Evolutionary conservation across 2,888 invertebrate species (phyloP).

Genomic region (Agriotes lineatus): DNA sequence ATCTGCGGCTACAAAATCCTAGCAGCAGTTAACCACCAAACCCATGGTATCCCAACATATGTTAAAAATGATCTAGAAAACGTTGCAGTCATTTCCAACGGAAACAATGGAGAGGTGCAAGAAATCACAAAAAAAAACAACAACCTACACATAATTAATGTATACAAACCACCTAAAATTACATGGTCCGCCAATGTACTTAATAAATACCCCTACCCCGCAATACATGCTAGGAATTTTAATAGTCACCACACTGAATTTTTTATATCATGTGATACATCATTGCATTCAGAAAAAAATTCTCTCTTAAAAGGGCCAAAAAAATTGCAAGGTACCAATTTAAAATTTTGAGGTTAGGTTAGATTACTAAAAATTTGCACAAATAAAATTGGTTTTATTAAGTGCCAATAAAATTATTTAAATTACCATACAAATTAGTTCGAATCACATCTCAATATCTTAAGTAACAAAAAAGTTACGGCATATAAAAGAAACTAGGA

Average conservation of each 20-base stretch:
- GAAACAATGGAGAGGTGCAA: neutral
- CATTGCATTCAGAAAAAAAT: too few relatives aligned
- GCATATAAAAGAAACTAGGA: too few relatives aligned
- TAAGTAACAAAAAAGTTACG: too few relatives aligned
- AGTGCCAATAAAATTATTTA: too few relatives aligned
- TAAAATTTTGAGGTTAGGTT: too few relatives aligned
- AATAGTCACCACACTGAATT: slow-evolving; percentile 10
- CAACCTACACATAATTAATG: neutral
- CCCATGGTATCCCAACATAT: neutral
- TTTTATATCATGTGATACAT: too few relatives aligned
- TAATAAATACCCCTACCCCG: neutral
- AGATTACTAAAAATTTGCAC: too few relatives aligned
- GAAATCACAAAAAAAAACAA: neutral
- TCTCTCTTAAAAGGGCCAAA: neutral
- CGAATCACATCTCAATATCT: too few relatives aligned
- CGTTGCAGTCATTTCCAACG: neutral
- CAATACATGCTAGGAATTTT: neutral
- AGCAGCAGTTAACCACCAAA: slow-evolving; percentile 1
- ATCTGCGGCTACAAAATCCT: neutral
- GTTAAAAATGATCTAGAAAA: neutral
- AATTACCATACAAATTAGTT: too few relatives aligned
- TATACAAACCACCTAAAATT: neutral
- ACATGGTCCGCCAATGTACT: neutral
- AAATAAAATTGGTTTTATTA: too few relatives aligned
- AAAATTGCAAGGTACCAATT: too few relatives aligned